Evolutionary conservation across 2,797 vertebrate species (phyloP), one percentile per base, ranked within the genome.

Genomic region (Rhinogobio ventralis): DNA sequence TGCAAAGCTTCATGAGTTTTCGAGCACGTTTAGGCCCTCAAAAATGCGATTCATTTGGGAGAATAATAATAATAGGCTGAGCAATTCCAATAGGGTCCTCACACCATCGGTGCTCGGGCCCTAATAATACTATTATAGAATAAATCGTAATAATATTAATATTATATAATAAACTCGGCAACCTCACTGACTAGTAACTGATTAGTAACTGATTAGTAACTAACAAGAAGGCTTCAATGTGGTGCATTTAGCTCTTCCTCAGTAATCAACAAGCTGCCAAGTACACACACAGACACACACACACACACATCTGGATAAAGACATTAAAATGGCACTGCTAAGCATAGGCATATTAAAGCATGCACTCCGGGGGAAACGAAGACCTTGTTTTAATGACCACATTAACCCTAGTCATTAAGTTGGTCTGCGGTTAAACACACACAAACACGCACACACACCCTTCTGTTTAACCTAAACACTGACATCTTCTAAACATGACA

Each of bases 391-490:
- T 83, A 87, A 88, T 85, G 82, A 87, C 73, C 86, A 87, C 64
- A 85, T 88, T 90, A 88, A 85, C 77, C 82, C 64, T 78, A 86
- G 84, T 87, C 84, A 89, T 86, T 86, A 78, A 81, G 81, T 62
- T 71, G 62, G 45, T 82, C 42, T 82, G 49, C 39, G 42, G 39
- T 79, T 79, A 81, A 78, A 86, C 78, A 82, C 72, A 72, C 75
- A 86, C 71, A 76, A 14, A 80, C 51, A 71, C 83, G 78, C 23
- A 80, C 69, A 83, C 78, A 77, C 79, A 39, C 20, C 30, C 39
- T 20, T 68, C 53, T 76, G 49, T 81, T 83, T 87, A 68, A 77
- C 74, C 73, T 30, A 85, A 81, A 85, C 77, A 39, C 79, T 51
- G 86, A 87, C 84, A 75, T 81, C 74, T 79, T 84, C 81, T 68